Percentiles rank a stretch among this genome's conserved stretches.
Conservation (phyloP, 2,888 invertebrate species). For the Sinopyrophorus schimmeli region DNA sequence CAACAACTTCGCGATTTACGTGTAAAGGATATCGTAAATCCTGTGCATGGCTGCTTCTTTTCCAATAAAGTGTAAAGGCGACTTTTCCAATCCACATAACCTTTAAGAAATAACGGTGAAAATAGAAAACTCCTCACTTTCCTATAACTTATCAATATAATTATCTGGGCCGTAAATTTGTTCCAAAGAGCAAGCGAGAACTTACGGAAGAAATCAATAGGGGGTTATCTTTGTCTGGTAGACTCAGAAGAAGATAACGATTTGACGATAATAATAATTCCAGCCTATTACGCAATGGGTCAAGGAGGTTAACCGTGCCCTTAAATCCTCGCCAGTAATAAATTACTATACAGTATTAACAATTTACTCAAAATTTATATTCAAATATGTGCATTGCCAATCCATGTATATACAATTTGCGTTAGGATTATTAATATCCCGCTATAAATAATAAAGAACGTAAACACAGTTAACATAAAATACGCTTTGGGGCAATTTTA, state of each 20-base stretch:
- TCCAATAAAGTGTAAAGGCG: slow-evolving; percentile 48
- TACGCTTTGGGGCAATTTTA: slow-evolving; percentile 17
- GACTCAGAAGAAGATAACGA: slow-evolving; percentile 26
- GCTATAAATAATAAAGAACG: slow-evolving; percentile 23
- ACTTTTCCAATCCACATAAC: slow-evolving; percentile 33
- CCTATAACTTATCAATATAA: slow-evolving; percentile 35
- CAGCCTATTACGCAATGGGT: slow-evolving; percentile 26
- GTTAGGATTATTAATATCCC: slow-evolving; percentile 23
- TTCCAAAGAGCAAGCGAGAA: slow-evolving; percentile 12
- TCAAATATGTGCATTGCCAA: slow-evolving; percentile 21
- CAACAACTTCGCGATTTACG: slow-evolving; percentile 51
- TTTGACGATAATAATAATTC: slow-evolving; percentile 25
- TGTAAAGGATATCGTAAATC: slow-evolving; percentile 51
- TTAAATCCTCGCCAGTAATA: slow-evolving; percentile 25
- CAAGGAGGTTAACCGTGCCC: slow-evolving; percentile 27
- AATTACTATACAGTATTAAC: slow-evolving; percentile 22
- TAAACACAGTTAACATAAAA: slow-evolving; percentile 24
- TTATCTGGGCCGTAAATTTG: slow-evolving; percentile 33
- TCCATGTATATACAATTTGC: slow-evolving; percentile 14
- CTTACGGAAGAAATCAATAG: slow-evolving; percentile 24
- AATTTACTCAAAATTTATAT: slow-evolving; percentile 16
- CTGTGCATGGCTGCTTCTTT: slow-evolving; percentile 46
- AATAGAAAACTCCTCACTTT: slow-evolving; percentile 31
- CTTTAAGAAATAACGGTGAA: slow-evolving; percentile 29
- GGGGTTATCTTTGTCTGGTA: slow-evolving; percentile 27